Evolutionary conservation across 2,888 invertebrate genomes (phyloP), one percentile per base, ranked within the genome.

Genomic region (Ptilodon capucinus): DNA sequence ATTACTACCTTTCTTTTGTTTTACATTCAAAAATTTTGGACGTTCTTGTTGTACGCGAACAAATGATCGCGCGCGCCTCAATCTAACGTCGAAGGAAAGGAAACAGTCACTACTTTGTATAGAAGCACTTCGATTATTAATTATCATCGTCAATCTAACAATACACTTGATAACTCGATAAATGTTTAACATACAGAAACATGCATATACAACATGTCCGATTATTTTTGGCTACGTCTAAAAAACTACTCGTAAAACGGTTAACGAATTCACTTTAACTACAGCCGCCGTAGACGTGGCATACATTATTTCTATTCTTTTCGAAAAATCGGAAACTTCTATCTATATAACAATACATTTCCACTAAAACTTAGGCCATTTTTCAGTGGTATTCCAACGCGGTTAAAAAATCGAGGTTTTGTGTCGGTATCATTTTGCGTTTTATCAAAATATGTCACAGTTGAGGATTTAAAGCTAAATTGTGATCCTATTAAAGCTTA

Each of bases 131-230:
- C 62, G 68, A 73, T 76, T 75, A 76, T 71, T 78, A 73, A 69
- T 69, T 71, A 71, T 79, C 79, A 76, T 76, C 72, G 69, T 73
- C 55, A 25, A 13, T 73, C 84, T 90, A 90, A 89, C 76, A 79
- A 86, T 88, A 89, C 80, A 86, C 74, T 79, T 73, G 81, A 83
- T 86, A 87, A 88, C 83, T 83, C 79, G 82, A 84, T 84, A 79
- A 77, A 65, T 56, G 66, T 65, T 60, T 82, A 81, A 84, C 83
- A 83, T 84, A 88, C 79, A 86, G 80, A 80, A 79, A 79, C 80
- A 83, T 80, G 82, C 81, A 83, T 76, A 76, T 77, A 73, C 72
- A 83, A 82, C 83, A 87, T 84, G 86, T 74, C 79, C 57, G 74
- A 79, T 66, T 54, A 63, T 79, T 81, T n/a, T 81, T 79, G 75